phyloP scores from a whole-genome alignment of 2,888 invertebrate genomes.

The Monoplex corrugatus region DNA sequence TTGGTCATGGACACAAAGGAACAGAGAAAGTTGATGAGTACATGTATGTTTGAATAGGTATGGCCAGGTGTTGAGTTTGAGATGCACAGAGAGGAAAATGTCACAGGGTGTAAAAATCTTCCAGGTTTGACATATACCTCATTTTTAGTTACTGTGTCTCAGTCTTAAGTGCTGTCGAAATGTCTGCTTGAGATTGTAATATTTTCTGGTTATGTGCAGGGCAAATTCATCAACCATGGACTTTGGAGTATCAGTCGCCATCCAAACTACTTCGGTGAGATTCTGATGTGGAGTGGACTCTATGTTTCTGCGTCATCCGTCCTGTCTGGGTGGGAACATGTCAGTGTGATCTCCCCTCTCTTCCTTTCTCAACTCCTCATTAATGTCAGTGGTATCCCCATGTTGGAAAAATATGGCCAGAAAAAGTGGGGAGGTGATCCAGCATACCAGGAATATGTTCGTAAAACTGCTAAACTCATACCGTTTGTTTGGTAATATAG shows the following conservation, averaged over 20 bases:
- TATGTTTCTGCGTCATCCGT: slow-evolving; percentile 72
- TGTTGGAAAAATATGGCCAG: slow-evolving; percentile 76
- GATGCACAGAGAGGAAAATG: no score
- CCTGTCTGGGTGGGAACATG: slow-evolving; percentile 69
- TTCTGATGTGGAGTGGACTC: slow-evolving; percentile 79
- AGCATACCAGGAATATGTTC: slow-evolving; percentile 77
- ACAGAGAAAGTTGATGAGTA: no score
- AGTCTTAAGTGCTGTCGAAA: neutral
- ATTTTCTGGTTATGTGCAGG: slow-evolving; percentile 63
- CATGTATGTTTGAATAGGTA: no score
- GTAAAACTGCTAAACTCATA: slow-evolving; percentile 79
- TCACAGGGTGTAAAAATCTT: no score
- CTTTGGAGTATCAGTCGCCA: slow-evolving; percentile 79
- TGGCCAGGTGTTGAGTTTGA: no score
- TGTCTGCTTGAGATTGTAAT: neutral
- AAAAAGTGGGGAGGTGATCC: slow-evolving; percentile 79
- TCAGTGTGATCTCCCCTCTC: slow-evolving; percentile 77
- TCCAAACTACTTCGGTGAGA: slow-evolving; percentile 81
- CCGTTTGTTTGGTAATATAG: slow-evolving; percentile 75
- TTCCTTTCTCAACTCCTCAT: slow-evolving; percentile 79
- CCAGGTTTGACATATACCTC: no score
- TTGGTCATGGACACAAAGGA: no score
- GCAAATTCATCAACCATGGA: slow-evolving; percentile 75
- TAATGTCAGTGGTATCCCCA: slow-evolving; percentile 80
- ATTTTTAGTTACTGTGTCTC: neutral